Evolutionary conservation across 2,797 vertebrate genomes (phyloP), one percentile per base, ranked within the genome.

Genomic region (Hozukius guyotensis): DNA sequence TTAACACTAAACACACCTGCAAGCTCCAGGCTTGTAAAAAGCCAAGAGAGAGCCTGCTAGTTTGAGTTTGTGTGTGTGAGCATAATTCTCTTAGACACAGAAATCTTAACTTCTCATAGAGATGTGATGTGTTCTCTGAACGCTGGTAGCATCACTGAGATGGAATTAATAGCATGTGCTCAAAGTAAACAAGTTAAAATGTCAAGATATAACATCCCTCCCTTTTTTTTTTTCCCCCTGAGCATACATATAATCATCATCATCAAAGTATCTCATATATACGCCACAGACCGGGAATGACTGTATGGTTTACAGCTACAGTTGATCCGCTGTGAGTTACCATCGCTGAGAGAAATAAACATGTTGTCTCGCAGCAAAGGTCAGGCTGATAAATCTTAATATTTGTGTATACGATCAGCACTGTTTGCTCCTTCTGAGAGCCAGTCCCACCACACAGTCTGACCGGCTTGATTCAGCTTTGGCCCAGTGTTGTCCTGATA

Each of bases 371-470:
- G 57, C 63, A 59, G 79, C 68, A 92, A 92, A 94, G 91, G 93
- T 94, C 92, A 92, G 56, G 38, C 81, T 84, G 81, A 88, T 92
- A 86, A 94, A 92, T 88, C 71, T 84, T 89, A 64, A 89, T 92
- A 81, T 86, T 66, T 72, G 13, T 76, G 74, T 70, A 72, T 84
- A 84, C 36, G 57, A 75, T 90, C 82, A 65, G 69, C 73, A 20
- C 22, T 49, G 34, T 64, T 42, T 6, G 59, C 75, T 79, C 72
- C 71, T 25, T 81, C 78, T 81, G 56, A 56, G 70, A 65, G 38
- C 83, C 53, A 3, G 72, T 70, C 53, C 78, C 74, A 77, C 8
- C 74, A 29, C 56, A 60, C 63, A 16, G 14, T 36, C 65, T 76
- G 42, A 77, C 32, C 32, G 59, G 32, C 42, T 59, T 27, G 8